Evolutionary conservation across 2,888 invertebrate genomes (phyloP), one percentile per base, ranked within the genome.

Genomic region (Drosophila histrio): DNA sequence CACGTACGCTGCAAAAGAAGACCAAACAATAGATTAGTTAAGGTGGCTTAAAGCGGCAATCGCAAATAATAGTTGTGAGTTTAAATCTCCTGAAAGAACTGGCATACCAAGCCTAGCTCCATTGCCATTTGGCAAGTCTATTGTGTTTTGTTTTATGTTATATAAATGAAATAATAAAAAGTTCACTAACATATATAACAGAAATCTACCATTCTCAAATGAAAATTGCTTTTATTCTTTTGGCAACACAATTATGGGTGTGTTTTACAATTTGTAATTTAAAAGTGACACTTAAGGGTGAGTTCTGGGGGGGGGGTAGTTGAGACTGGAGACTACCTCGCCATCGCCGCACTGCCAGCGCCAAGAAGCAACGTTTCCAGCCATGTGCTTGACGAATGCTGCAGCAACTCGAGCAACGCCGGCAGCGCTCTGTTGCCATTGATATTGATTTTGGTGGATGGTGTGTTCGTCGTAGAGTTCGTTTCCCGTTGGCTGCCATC

Each of bases 1-100:
- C 98, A 69, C 96, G 96, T 69, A 97, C 97, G 92, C 97, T 97
- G 93, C 0, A 85, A 79, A 17, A 50, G 21, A 13, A 57, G 32
- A 38, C 1, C 1, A 44, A n/a, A 36, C 1, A 2, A n/a, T 0
- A 9, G 1, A 26, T 50, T 53, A 30, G 1, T 15, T 11, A n/a
- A 11, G 19, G 3, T 9, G 19, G 3, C 6, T 24, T 9, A 9
- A 3, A 9, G 9, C 13, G 17, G 19, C 13, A 13, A 3, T 47
- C 19, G 3, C 9, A 2, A 24, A 7, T 0, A n/a, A 30, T 11
- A 30, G n/a, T 30, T n/a, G n/a, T n/a, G n/a, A n/a, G n/a, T n/a
- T n/a, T n/a, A n/a, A n/a, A n/a, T n/a, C n/a, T n/a, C n/a, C n/a
- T n/a, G n/a, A n/a, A n/a, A n/a, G n/a, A n/a, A n/a, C n/a, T n/a